Evolutionary conservation across 92 coral and sea anemone species (phyloP), one percentile per base, ranked within the genome.

Genomic region (Epizoanthus illoricatus): DNA sequence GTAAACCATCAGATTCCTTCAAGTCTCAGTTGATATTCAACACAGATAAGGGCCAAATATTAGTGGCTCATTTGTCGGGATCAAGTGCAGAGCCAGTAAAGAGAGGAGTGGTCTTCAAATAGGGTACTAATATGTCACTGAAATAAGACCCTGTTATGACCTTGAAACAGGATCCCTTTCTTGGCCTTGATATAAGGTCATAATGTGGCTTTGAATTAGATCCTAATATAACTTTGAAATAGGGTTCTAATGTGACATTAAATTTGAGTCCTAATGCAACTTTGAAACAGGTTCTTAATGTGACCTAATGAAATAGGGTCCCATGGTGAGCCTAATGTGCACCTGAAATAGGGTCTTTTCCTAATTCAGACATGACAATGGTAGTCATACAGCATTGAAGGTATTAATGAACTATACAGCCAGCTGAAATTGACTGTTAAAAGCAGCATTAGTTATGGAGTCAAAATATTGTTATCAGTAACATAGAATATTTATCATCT

Each of bases 1-100:
- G 65, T 45, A 91, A 91, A 57, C 87, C 98, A 4, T 89, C 84
- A 19, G 80, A 80, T 39, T 80, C 81, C 24, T 95, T 89, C 84
- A 90, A 91, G 65, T 89, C 93, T 28, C 78, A 86, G 65, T 39
- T 93, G 80, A 66, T 81, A 39, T 74, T 93, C 75, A 86, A 1
- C 69, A 76, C 81, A 62, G 70, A 76, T 24, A 76, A 76, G 21
- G 81, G 81, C 70, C 81, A 76, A 60, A 62, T 19, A 47, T 36
- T 76, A 11, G 23, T 76, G 18, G 68, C 28, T 61, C 81, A 62
- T 39, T 20, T 76, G 69, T 69, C 62, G 58, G 81, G 81, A 76
- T 62, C 69, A 40, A 60, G 81, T 42, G 12, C 52, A 47, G 65
- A n/a, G 49, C 0, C 52, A 9, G 58, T 61, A 76, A 20, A 49